A percentile compares a stretch with the other conserved stretches of the same genome.
Evolutionary conservation across 2,797 vertebrate genomes (phyloP).

Genomic region (Aldrovandia affinis): DNA sequence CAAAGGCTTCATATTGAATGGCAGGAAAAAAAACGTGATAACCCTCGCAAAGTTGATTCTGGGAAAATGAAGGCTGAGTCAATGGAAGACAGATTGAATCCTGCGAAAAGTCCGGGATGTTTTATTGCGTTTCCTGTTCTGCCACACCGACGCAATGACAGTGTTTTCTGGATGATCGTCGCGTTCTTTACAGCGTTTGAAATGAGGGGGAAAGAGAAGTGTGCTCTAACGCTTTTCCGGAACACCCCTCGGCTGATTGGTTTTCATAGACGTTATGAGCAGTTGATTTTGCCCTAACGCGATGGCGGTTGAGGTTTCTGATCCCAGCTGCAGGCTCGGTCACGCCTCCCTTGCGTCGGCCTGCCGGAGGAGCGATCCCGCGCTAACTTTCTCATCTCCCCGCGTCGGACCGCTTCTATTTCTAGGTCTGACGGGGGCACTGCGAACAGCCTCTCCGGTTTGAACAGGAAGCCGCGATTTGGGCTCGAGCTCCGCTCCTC

Average conservation of each 20-base stretch:
- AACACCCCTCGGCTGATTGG: no score
- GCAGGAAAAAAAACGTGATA: background rate
- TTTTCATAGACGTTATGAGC: no score
- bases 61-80: background rate
- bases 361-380: background rate
- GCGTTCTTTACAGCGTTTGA: background rate
- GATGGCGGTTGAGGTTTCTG: background rate
- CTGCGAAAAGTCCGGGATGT: background rate
- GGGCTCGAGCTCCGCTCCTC: background rate
- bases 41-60: conserved; percentile 2
- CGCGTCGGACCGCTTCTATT: no score
- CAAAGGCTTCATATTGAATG: background rate
- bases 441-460: background rate
- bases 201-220: background rate
- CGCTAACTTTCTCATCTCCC: background rate
- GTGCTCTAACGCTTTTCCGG: background rate
- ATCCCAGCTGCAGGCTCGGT: background rate
- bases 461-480: background rate
- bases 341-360: background rate
- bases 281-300: no score
- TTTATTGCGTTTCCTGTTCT: background rate
- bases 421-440: background rate
- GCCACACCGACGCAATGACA: background rate
- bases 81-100: background rate
- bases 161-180: background rate